Evolutionary conservation across 2,888 invertebrate genomes (phyloP).

Genomic region (Euproctis similis): DNA sequence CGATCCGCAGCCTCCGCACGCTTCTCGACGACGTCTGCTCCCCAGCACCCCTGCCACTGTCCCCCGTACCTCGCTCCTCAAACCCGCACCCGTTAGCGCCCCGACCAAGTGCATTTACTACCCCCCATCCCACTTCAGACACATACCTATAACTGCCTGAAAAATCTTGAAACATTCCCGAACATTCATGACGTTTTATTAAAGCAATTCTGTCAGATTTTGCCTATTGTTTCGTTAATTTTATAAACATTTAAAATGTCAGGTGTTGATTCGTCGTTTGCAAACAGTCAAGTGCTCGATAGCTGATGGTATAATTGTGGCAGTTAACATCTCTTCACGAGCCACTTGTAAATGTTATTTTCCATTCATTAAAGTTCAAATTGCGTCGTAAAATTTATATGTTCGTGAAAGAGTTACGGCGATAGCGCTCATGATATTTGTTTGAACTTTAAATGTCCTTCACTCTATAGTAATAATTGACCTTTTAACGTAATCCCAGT

Average conservation of each 20-base stretch:
- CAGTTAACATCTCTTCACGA: conserved; percentile 58
- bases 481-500: too few relatives aligned
- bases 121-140: conserved; percentile 53
- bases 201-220: too few relatives aligned
- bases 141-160: conserved; percentile 41
- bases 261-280: conserved; percentile 55
- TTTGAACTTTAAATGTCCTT: too few relatives aligned
- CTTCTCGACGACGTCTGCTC: conserved; percentile 71
- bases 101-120: conserved; percentile 74
- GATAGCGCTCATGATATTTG: too few relatives aligned
- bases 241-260: conserved; percentile 37
- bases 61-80: conserved; percentile 21
- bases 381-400: conserved; percentile 62
- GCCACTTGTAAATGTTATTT: conserved; percentile 65
- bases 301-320: conserved; percentile 51
- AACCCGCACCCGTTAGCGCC: conserved; percentile 68
- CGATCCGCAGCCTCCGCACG: conserved; percentile 74
- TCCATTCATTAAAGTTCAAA: conserved; percentile 58
- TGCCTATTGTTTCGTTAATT: too few relatives aligned
- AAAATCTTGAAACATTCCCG: too few relatives aligned
- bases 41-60: conserved; percentile 31
- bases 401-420: conserved; percentile 45
- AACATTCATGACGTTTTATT: too few relatives aligned
- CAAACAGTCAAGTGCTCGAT: conserved; percentile 39
- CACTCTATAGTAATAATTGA: too few relatives aligned